These are phyloP conservation scores for Cantharis nigra DNA, from an alignment of 2,888 invertebrate species.

Conservation along the genomic window DNA sequence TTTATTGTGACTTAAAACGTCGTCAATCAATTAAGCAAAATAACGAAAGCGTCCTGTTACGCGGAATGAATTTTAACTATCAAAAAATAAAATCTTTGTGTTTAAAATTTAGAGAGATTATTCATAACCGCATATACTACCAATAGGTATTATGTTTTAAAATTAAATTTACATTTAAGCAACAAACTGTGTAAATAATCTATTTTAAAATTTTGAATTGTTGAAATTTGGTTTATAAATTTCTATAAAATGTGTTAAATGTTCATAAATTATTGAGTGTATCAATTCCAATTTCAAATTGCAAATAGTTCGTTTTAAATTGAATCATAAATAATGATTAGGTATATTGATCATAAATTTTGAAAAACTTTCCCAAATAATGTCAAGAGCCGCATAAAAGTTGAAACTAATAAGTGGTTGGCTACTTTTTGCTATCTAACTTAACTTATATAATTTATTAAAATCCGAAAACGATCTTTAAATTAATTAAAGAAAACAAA, in stretches of 20 bases:
- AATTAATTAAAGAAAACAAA: not conserved
- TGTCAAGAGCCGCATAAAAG: not conserved
- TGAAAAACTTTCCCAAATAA: not conserved
- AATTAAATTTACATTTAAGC: not conserved
- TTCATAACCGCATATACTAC: not conserved
- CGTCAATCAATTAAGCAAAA: slow-evolving; percentile 17
- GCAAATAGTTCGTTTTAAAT: not conserved
- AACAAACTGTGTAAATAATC: not conserved
- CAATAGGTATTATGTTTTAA: not conserved
- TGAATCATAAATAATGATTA: not conserved
- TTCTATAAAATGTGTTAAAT: not conserved
- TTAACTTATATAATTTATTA: not conserved
- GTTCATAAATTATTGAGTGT: not conserved
- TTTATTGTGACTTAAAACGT: slow-evolving; percentile 15
- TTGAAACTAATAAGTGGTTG: not conserved
- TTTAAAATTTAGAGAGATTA: slow-evolving; percentile 1
- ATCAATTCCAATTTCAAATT: not conserved
- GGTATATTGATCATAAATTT: not conserved
- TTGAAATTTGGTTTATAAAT: not conserved
- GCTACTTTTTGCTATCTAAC: not conserved
- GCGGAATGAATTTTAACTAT: not conserved
- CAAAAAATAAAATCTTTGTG: not conserved
- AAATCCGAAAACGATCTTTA: not conserved
- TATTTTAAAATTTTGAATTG: not conserved
- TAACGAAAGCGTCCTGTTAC: not conserved